Evolutionary conservation across 2,113 vertebrate species (phyloP).

Genomic region (Prionailurus viverrinus): DNA sequence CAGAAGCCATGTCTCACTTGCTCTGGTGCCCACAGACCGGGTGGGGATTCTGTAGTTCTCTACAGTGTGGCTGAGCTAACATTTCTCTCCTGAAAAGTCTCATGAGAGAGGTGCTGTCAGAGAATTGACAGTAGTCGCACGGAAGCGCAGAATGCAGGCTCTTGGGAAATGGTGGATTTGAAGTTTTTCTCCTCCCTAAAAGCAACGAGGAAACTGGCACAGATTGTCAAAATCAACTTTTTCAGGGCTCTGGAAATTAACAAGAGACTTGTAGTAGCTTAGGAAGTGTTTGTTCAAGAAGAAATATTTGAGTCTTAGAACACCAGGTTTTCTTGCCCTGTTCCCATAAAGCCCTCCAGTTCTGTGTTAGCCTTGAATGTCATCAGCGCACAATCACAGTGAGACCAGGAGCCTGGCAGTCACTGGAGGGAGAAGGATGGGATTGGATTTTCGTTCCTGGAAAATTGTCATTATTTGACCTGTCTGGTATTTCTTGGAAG

Average conservation of each 20-base stretch:
- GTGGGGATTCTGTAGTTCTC: background rate
- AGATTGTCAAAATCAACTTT: background rate
- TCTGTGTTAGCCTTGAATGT: background rate
- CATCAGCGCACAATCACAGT: accelerated
- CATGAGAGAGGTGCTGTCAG: background rate
- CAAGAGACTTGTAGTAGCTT: background rate
- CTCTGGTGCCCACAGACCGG: background rate
- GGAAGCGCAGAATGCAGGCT: background rate
- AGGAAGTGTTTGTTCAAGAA: background rate
- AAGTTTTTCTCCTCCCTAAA: background rate
- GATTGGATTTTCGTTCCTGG: background rate
- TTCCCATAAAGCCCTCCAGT: background rate
- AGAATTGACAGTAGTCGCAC: background rate
- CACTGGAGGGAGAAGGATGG: background rate
- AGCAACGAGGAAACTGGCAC: background rate
- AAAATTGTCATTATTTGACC: background rate
- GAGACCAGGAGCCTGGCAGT: background rate
- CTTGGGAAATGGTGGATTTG: background rate
- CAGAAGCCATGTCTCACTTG: background rate
- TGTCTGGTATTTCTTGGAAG: background rate
- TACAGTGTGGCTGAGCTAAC: background rate
- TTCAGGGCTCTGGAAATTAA: background rate
- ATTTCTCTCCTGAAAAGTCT: background rate
- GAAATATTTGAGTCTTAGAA: background rate
- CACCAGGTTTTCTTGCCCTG: background rate